These are phyloP conservation scores for Danio tinwini DNA, from an alignment of 2,797 vertebrate genomes.

Conservation along the genomic window DNA sequence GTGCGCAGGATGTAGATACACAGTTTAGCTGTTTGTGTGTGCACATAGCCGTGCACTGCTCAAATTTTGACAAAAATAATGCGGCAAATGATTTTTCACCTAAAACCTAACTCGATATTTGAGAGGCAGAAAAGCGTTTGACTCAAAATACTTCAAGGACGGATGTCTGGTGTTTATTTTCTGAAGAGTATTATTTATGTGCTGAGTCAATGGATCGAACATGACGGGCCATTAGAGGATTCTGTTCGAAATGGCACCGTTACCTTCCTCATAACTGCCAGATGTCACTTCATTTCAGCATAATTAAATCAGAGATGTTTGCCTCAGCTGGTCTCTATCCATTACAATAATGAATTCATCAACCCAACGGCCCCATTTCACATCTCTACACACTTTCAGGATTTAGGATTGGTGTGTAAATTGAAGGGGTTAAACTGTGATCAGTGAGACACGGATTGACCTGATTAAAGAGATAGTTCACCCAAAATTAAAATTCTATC, in stretches of 20 bases:
- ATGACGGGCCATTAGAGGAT: conserved; percentile 56
- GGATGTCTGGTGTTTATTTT: background rate
- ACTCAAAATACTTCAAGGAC: conserved; percentile 14
- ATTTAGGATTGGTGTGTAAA: background rate
- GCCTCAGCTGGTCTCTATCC: conserved; percentile 60
- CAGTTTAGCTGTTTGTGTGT: background rate
- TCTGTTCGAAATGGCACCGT: conserved; percentile 55
- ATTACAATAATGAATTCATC: conserved; percentile 62
- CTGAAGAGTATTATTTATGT: conserved; percentile 4
- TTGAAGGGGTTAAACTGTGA: conserved; percentile 6
- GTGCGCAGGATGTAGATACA: background rate
- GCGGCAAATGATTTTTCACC: background rate
- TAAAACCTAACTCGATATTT: background rate
- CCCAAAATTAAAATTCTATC: background rate
- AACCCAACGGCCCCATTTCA: conserved; percentile 46
- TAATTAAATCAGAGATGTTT: conserved; percentile 63
- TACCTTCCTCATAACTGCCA: conserved; percentile 56
- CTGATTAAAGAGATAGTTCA: background rate
- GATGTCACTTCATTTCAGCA: conserved; percentile 59
- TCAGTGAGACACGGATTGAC: background rate
- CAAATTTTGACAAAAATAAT: background rate
- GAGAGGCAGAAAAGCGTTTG: background rate
- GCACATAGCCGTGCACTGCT: background rate
- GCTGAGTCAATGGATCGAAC: conserved; percentile 62
- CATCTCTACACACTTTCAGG: conserved; percentile 9